Conservation (phyloP, 2,888 invertebrate genomes). For the Bombylius discolor region DNA sequence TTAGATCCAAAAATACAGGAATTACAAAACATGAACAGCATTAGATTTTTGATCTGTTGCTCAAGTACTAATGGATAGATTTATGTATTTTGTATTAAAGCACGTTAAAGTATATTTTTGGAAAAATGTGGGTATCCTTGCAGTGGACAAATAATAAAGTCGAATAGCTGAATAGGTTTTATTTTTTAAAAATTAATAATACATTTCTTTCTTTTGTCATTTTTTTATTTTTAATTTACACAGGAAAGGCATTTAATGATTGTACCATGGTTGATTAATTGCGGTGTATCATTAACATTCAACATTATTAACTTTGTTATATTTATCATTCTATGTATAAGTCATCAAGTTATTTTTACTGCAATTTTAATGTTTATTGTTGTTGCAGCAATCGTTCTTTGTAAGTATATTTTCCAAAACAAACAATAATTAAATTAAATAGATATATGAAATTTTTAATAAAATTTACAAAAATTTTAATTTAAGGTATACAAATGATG, state of each 20-base stretch:
- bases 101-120: too few species aligned
- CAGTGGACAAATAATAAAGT: too few species aligned
- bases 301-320: neutral
- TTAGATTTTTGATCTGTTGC: too few species aligned
- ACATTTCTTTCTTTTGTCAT: neutral
- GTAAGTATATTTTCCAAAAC: neutral
- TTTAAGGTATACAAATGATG: constrained; percentile 1
- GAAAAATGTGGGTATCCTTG: too few species aligned
- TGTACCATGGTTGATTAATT: constrained; percentile 6
- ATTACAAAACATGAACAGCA: too few species aligned
- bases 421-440: too few species aligned
- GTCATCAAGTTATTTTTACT: neutral
- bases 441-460: too few species aligned
- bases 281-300: constrained; percentile 1
- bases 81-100: too few species aligned
- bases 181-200: too few species aligned
- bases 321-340: neutral
- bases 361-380: neutral
- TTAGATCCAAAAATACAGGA: too few species aligned
- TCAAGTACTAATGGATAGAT: too few species aligned
- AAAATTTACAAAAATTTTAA: neutral
- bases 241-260: constrained; percentile 5
- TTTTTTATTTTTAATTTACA: neutral
- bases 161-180: too few species aligned
- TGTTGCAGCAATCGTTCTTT: neutral